These are phyloP conservation scores for Drosophila rufa DNA, from an alignment of 1,140 invertebrate species.

Conservation along the genomic window DNA sequence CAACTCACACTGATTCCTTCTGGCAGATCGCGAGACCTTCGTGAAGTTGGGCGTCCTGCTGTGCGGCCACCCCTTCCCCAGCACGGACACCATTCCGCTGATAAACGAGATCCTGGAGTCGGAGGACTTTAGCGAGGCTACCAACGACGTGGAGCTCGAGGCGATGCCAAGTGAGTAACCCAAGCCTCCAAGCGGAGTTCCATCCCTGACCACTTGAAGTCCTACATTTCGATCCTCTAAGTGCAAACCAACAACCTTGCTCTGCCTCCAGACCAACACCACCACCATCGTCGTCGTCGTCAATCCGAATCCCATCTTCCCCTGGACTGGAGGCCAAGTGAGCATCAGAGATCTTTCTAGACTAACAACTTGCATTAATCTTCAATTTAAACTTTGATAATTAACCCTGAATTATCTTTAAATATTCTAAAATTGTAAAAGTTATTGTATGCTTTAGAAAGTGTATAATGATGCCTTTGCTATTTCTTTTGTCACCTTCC, in stretches of 20 bases:
- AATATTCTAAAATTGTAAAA: too few relatives aligned
- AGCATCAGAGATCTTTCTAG: slow-evolving; percentile 11
- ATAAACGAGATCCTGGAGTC: slow-evolving; percentile 86
- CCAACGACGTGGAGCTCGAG: slow-evolving; percentile 85
- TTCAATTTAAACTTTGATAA: background rate
- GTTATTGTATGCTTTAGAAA: background rate
- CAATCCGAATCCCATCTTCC: slow-evolving; percentile 3
- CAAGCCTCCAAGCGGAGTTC: background rate
- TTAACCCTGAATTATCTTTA: background rate
- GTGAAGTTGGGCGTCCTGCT: slow-evolving; percentile 87
- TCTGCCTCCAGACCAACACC: slow-evolving; percentile 24
- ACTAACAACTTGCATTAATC: background rate
- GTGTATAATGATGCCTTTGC: background rate
- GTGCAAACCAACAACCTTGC: slow-evolving; percentile 15
- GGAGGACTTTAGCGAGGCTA: slow-evolving; percentile 85
- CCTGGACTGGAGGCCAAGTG: slow-evolving; percentile 55
- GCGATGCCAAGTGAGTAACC: slow-evolving; percentile 87
- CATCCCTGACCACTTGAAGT: too few relatives aligned
- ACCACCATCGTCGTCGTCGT: slow-evolving; percentile 3
- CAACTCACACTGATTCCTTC: background rate
- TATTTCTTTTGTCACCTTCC: too few relatives aligned
- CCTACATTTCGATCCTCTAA: too few relatives aligned
- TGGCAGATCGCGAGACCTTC: slow-evolving; percentile 75
- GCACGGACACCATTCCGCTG: slow-evolving; percentile 77
- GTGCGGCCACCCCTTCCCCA: slow-evolving; percentile 87